Conservation (phyloP, 2,888 invertebrate species). For the Hirtodrosophila duncani region DNA sequence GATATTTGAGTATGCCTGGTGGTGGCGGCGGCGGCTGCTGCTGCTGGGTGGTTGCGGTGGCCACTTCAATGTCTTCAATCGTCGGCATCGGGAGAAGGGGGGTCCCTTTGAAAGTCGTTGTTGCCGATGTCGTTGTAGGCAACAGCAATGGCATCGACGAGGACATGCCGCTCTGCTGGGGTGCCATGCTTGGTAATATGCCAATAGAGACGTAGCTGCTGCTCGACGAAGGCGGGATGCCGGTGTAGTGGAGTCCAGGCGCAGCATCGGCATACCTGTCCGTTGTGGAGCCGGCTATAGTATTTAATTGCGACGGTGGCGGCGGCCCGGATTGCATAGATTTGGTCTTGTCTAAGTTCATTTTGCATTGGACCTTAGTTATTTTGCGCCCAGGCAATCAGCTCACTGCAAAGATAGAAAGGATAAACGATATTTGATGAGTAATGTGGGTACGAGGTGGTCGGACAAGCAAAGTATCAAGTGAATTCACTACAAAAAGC, state of each 20-base stretch:
- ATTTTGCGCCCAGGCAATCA: slow-evolving; percentile 24
- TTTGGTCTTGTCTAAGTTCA: slow-evolving; percentile 60
- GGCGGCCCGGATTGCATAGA: slow-evolving; percentile 54
- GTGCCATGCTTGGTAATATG: slow-evolving; percentile 50
- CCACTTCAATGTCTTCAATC: slow-evolving; percentile 73
- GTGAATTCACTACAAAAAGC: too few relatives aligned
- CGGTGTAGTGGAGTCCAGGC: slow-evolving; percentile 33
- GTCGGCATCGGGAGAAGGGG: slow-evolving; percentile 74
- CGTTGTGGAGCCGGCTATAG: slow-evolving; percentile 40
- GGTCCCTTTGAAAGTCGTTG: slow-evolving; percentile 42
- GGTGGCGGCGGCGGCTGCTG: slow-evolving; percentile 36
- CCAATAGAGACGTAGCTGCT: slow-evolving; percentile 63
- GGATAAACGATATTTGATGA: neutral
- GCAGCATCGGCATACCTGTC: slow-evolving; percentile 31
- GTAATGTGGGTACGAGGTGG: too few relatives aligned
- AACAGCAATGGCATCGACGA: slow-evolving; percentile 37
- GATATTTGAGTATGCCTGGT: slow-evolving; percentile 44
- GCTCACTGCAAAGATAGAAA: neutral
- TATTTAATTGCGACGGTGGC: slow-evolving; percentile 45
- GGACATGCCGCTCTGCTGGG: slow-evolving; percentile 21
- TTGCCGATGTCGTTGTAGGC: slow-evolving; percentile 37
- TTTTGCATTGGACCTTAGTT: slow-evolving; percentile 55
- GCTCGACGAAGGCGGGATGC: slow-evolving; percentile 36
- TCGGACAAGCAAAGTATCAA: too few relatives aligned
- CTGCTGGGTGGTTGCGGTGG: slow-evolving; percentile 22